phyloP scores from a whole-genome alignment of 2,113 vertebrate species.

The Sinocyclocheilus anshuiensis region DNA sequence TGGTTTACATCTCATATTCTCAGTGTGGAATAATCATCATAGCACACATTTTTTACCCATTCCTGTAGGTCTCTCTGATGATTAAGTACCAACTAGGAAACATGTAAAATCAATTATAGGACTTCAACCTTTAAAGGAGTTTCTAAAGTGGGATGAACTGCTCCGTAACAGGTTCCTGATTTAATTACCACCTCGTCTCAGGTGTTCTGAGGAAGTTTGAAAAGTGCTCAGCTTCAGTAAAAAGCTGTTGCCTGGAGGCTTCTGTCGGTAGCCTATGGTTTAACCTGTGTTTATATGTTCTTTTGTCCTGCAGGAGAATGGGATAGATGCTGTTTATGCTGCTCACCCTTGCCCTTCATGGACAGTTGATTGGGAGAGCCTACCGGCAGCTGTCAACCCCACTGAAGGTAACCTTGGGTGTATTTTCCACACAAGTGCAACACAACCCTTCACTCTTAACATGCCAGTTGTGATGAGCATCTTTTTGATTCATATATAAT shows the following conservation, averaged over 20 bases:
- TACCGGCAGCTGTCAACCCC: slow-evolving; percentile 88
- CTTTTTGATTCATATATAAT: background rate
- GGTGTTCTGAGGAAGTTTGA: background rate
- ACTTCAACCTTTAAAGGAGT: background rate
- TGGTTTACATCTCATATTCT: background rate
- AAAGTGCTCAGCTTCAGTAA: slow-evolving; percentile 7
- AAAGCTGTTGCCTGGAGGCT: background rate
- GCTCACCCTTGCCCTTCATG: slow-evolving; percentile 85
- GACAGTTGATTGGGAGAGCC: slow-evolving; percentile 85
- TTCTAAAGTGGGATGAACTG: background rate
- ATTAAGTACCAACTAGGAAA: background rate
- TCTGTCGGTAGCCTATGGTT: background rate
- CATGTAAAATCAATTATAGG: slow-evolving; percentile 10
- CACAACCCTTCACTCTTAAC: background rate
- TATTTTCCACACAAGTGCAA: background rate
- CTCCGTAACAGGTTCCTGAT: background rate
- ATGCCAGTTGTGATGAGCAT: background rate
- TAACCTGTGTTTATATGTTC: slow-evolving; percentile 42
- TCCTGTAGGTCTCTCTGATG: background rate
- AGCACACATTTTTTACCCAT: background rate
- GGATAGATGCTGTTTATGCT: slow-evolving; percentile 85
- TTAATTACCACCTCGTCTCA: slow-evolving; percentile 1
- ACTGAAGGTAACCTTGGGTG: slow-evolving; percentile 86
- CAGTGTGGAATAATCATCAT: background rate
- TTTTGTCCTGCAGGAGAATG: slow-evolving; percentile 77